Conservation (phyloP, 2,113 vertebrate genomes). For the Xyliphius kryptos region DNA sequence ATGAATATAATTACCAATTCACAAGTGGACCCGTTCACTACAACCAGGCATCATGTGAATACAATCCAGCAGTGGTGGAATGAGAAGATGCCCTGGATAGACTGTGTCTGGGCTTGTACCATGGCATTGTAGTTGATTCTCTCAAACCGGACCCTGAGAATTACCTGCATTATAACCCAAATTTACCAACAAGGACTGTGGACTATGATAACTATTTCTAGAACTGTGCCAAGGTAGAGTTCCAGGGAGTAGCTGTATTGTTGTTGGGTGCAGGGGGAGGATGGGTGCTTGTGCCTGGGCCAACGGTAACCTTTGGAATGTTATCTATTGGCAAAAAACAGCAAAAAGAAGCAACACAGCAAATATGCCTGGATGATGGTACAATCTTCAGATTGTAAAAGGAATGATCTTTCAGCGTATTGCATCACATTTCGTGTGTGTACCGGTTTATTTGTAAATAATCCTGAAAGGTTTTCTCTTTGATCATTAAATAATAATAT, state of each 20-base stretch:
- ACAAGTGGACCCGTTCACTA: conserved; percentile 59
- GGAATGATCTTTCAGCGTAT: too few relatives aligned
- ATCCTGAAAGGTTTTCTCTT: too few relatives aligned
- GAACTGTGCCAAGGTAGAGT: conserved; percentile 74
- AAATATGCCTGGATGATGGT: conserved; percentile 82
- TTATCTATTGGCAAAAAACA: conserved; percentile 81
- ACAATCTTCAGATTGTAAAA: conserved; percentile 65
- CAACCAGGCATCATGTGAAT: conserved; percentile 67
- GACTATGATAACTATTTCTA: conserved; percentile 80
- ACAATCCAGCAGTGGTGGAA: conserved; percentile 71
- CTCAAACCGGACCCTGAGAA: conserved; percentile 76
- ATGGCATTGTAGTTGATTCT: conserved; percentile 70
- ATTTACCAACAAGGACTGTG: conserved; percentile 75
- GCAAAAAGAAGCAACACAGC: conserved; percentile 66
- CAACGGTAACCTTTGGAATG: conserved; percentile 73
- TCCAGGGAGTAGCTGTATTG: conserved; percentile 64
- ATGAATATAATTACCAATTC: conserved; percentile 70
- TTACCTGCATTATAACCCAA: conserved; percentile 83
- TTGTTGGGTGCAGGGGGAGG: conserved; percentile 79
- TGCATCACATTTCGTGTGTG: too few relatives aligned
- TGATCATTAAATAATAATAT: too few relatives aligned
- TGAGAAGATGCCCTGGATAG: conserved; percentile 68
- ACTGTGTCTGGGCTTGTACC: conserved; percentile 72
- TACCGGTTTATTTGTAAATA: too few relatives aligned
- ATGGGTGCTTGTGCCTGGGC: conserved; percentile 74